Percentiles rank a stretch among this genome's conserved stretches.
phyloP scores from a whole-genome alignment of 2,797 vertebrate genomes.

The Syngnathus rostellatus region DNA sequence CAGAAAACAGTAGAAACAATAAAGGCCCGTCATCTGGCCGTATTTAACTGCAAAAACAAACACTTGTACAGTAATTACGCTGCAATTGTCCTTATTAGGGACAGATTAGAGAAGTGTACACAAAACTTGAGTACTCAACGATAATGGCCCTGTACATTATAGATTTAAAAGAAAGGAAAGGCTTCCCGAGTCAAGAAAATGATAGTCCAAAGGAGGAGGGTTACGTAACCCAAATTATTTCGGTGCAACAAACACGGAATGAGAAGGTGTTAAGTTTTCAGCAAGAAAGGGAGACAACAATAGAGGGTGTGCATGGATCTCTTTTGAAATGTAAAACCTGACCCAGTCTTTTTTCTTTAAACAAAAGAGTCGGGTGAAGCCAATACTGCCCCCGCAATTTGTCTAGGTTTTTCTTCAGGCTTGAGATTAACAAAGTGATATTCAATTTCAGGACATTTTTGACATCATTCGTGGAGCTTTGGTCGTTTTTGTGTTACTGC shows the following conservation, averaged over 20 bases:
- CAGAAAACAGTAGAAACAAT: slow-evolving; percentile 54
- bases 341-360: slow-evolving; percentile 28
- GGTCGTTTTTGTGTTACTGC: slow-evolving; percentile 23
- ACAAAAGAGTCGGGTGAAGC: slow-evolving; percentile 7
- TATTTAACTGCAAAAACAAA: slow-evolving; percentile 60
- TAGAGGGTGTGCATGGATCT: slow-evolving; percentile 24
- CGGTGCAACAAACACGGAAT: slow-evolving; percentile 1
- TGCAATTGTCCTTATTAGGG: slow-evolving; percentile 40
- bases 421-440: slow-evolving; percentile 39
- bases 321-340: slow-evolving; percentile 53
- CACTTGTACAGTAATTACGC: slow-evolving; percentile 58
- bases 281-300: slow-evolving; percentile 31
- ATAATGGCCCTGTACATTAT: not conserved
- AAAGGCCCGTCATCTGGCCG: slow-evolving; percentile 48
- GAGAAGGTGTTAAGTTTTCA: slow-evolving; percentile 22
- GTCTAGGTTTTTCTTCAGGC: slow-evolving; percentile 15
- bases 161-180: not conserved
- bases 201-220: not conserved
- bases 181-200: not conserved
- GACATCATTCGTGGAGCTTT: slow-evolving; percentile 32
- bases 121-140: slow-evolving; percentile 18
- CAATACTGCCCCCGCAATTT: slow-evolving; percentile 23
- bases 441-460: slow-evolving; percentile 20
- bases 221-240: not conserved
- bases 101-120: slow-evolving; percentile 38